phyloP scores from a whole-genome alignment of 1,140 invertebrate species.

The Drosophila truncata region DNA sequence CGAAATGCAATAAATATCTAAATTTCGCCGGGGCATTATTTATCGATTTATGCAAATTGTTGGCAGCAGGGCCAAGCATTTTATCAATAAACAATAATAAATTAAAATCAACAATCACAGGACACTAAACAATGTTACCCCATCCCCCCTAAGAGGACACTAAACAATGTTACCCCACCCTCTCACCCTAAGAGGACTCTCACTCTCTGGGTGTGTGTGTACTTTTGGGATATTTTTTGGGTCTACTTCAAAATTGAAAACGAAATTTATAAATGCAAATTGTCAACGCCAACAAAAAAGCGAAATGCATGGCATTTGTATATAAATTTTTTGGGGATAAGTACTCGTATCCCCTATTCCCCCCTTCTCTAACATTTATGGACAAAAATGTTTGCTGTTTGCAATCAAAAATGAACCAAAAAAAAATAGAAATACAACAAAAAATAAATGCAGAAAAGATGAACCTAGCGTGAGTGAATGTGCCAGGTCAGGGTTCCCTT shows the following conservation, averaged over 20 bases:
- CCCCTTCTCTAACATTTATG: too few species aligned
- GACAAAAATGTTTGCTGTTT: conserved; percentile 23
- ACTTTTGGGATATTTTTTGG: not conserved
- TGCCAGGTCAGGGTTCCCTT: conserved; percentile 19
- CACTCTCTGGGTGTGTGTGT: conserved; percentile 1
- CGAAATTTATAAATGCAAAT: conserved; percentile 78
- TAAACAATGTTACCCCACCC: conserved; percentile 15
- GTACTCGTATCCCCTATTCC: conserved; percentile 9
- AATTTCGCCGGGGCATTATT: conserved; percentile 68
- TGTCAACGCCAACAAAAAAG: conserved; percentile 52
- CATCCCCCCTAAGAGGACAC: conserved; percentile 1
- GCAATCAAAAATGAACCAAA: conserved; percentile 43
- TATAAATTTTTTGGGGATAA: conserved; percentile 2
- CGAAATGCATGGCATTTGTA: conserved; percentile 17
- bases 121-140: conserved; percentile 23
- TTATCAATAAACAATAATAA: conserved; percentile 84
- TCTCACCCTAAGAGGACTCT: too few species aligned
- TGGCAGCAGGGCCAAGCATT: conserved; percentile 41
- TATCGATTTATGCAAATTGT: conserved; percentile 81
- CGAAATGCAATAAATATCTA: conserved; percentile 78
- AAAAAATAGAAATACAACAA: not conserved
- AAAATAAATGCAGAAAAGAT: not conserved
- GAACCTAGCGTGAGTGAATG: not conserved
- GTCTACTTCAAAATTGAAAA: conserved; percentile 61
- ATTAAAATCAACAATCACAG: conserved; percentile 76